phyloP scores from a whole-genome alignment of 2,113 vertebrate species.

The Podilymbus podiceps region DNA sequence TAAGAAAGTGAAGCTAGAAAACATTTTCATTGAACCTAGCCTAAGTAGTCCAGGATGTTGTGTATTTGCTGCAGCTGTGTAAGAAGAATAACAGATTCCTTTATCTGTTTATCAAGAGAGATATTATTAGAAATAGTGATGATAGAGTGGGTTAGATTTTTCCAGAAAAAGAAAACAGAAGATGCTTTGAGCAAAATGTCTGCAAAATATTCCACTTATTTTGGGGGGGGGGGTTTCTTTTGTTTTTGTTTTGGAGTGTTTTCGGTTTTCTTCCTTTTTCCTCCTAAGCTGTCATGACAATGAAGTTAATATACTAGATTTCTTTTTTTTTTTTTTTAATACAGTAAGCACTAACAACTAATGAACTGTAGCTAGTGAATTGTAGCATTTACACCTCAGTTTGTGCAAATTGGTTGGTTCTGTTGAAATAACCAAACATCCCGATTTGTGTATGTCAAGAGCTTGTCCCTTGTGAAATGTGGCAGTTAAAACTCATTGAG shows the following conservation, averaged over 20 bases:
- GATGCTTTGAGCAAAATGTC: not conserved
- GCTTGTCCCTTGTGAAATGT: not conserved
- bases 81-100: not conserved
- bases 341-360: not conserved
- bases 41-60: not conserved
- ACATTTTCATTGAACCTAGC: not conserved
- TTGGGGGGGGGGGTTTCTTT: not conserved
- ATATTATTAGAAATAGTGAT: not conserved
- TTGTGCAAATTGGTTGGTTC: rapidly evolving
- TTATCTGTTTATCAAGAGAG: not conserved
- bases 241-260: not conserved
- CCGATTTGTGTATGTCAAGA: not conserved
- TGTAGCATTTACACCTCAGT: not conserved
- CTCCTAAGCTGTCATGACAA: not conserved
- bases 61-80: not conserved
- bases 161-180: not conserved
- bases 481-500: not conserved
- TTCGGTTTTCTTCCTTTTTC: not conserved
- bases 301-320: not conserved
- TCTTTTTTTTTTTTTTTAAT: not conserved
- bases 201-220: not conserved
- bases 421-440: not conserved
- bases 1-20: not conserved
- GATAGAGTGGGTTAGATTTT: not conserved
- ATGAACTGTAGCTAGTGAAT: not conserved